Conservation (phyloP, 2,113 vertebrate species). For the Piaya cayana region DNA sequence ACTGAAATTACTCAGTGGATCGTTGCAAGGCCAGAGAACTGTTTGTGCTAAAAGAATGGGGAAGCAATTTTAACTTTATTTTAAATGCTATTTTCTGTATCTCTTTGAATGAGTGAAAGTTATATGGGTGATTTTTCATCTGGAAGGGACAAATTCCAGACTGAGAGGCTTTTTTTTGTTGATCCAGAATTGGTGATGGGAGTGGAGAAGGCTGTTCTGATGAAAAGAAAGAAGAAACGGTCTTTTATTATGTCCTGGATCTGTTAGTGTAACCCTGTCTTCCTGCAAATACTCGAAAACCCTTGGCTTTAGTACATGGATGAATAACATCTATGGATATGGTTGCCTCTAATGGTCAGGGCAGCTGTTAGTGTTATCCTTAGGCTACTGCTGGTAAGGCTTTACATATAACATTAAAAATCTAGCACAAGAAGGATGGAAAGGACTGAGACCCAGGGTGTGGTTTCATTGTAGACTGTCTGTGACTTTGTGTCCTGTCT, state of each 20-base stretch:
- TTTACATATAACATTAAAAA: background rate
- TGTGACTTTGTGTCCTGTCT: rapidly evolving
- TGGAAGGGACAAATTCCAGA: background rate
- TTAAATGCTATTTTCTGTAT: background rate
- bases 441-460: background rate
- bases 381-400: background rate
- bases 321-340: background rate
- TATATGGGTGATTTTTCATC: background rate
- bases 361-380: background rate
- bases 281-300: background rate
- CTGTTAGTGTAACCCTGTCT: background rate
- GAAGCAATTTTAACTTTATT: background rate
- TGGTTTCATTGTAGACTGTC: background rate
- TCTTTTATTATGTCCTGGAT: background rate
- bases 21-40: background rate
- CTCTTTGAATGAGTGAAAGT: background rate
- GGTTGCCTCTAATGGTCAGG: background rate
- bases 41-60: background rate
- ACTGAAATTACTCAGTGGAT: background rate
- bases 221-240: background rate
- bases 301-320: too few relatives aligned
- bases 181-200: background rate
- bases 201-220: background rate
- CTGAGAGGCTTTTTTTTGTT: background rate
- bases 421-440: background rate